phyloP scores from a whole-genome alignment of 2,113 vertebrate genomes.

The Ophiodon elongatus region DNA sequence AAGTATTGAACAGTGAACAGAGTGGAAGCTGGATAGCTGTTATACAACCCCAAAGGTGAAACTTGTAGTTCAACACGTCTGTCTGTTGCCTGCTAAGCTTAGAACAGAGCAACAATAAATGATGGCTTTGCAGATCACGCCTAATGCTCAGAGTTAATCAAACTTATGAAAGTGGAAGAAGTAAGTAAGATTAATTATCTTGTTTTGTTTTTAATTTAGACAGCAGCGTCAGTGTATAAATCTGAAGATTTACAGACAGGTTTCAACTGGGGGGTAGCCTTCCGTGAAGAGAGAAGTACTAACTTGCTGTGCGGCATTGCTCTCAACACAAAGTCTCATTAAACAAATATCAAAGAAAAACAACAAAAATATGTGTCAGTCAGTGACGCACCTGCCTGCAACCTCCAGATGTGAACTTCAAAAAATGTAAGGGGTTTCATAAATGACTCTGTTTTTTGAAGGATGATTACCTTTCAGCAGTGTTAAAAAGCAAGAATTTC shows the following conservation, averaged over 20 bases:
- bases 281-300: slow-evolving; percentile 21
- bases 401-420: slow-evolving; percentile 40
- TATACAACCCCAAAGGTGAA: slow-evolving; percentile 14
- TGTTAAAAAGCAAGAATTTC: slow-evolving; percentile 34
- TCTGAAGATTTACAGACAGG: slow-evolving; percentile 30
- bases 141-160: background rate
- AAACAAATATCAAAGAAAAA: slow-evolving; percentile 54
- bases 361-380: slow-evolving; percentile 50
- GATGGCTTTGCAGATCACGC: background rate
- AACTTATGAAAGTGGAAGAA: background rate
- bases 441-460: slow-evolving; percentile 38
- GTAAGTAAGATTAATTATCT: slow-evolving; percentile 2
- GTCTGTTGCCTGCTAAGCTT: slow-evolving; percentile 3
- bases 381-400: slow-evolving; percentile 25
- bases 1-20: slow-evolving; percentile 22
- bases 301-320: slow-evolving; percentile 20
- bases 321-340: slow-evolving; percentile 56
- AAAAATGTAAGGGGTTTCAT: slow-evolving; percentile 1
- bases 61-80: background rate
- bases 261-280: slow-evolving; percentile 19
- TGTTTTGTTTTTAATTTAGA: background rate
- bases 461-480: slow-evolving; percentile 35
- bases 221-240: slow-evolving; percentile 1
- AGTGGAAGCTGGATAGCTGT: slow-evolving; percentile 1
- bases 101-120: background rate